Base-by-base conservation (phyloP, 2,888 invertebrate species). In the Caenorhabditis becei region DNA sequence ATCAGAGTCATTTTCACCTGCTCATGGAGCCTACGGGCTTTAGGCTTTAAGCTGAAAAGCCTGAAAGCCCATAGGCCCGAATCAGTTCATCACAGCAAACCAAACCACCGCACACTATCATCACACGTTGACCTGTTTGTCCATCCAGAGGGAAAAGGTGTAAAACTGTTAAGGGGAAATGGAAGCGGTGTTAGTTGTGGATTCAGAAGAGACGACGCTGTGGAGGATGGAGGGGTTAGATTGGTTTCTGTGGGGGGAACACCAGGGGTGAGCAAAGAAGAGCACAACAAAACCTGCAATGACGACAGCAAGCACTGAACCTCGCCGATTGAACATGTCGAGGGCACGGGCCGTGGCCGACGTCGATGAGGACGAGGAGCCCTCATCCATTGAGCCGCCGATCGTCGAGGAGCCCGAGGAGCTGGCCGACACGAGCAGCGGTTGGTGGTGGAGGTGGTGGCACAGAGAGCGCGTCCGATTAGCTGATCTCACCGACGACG, bases 311-410 rank as follows among this genome's bases (percentile, higher is more conserved):
- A 87, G 85, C 65, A 86, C 86, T 65, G 86, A 87, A 59, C 86
- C 87, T 63, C 87, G 66, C 63, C 87, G 85, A 71, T 86, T 85
- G 86, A 87, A 87, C 83, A 87, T 86, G 77, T 87, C 87, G 58
- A 86, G 83, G 11, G 83, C 86, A 32, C 86, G 79, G 11, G 82
- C 84, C n/a, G 85, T 82, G 20, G 85, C 83, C 49, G 81, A 80
- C 53, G 82, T 69, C 18, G 77, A 78, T 54, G 74, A 41, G 10
- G 71, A 41, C 18, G 74, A 41, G 16, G 53, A 14, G 7, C 24
- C 67, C 35, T 70, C 70, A 53, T 70, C 71, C 71, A 71, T 71
- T 23, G 71, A 71, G 44, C 58, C 71, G 65, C 71, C 59, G 63
- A 59, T 63, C 59, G 78, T 24, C 23, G 78, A 59, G 18, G 58